Percentiles rank a stretch among this genome's conserved stretches.
phyloP scores from a whole-genome alignment of 2,113 vertebrate genomes.

The Zeus faber region DNA sequence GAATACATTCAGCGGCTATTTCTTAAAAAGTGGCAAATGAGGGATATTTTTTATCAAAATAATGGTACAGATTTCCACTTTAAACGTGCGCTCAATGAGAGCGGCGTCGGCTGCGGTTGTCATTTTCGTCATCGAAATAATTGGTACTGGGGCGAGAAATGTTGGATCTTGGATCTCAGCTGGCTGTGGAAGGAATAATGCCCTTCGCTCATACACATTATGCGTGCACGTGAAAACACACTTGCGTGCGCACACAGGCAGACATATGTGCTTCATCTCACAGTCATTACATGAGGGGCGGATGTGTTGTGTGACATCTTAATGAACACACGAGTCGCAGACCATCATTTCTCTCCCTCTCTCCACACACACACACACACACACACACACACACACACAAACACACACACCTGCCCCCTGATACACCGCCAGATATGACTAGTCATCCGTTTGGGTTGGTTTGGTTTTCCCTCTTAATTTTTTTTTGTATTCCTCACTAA shows the following conservation, averaged over 20 bases:
- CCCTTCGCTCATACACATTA: too few relatives aligned
- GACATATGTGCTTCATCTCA: constrained; percentile 43
- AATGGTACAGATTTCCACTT: too few relatives aligned
- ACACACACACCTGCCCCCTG: constrained; percentile 1
- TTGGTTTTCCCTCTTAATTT: background rate
- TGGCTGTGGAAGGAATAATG: too few relatives aligned
- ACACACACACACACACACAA: constrained; percentile 28
- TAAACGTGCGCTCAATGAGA: too few relatives aligned
- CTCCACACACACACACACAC: constrained; percentile 14
- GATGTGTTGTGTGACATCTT: constrained; percentile 42
- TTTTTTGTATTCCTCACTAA: constrained; percentile 56
- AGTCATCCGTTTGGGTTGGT: constrained; percentile 24
- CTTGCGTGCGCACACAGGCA: background rate
- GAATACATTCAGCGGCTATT: too few relatives aligned
- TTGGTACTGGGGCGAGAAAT: too few relatives aligned
- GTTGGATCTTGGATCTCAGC: too few relatives aligned
- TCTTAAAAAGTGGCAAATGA: too few relatives aligned
- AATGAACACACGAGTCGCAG: constrained; percentile 47
- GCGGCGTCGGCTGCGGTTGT: too few relatives aligned
- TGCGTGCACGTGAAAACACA: background rate
- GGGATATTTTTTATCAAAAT: too few relatives aligned
- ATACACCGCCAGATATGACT: constrained; percentile 48
- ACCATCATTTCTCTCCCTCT: background rate
- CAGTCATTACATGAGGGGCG: constrained; percentile 59
- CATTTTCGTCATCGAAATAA: too few relatives aligned